Evolutionary conservation across 2,888 invertebrate species (phyloP).

Genomic region (Drosophila anceps): DNA sequence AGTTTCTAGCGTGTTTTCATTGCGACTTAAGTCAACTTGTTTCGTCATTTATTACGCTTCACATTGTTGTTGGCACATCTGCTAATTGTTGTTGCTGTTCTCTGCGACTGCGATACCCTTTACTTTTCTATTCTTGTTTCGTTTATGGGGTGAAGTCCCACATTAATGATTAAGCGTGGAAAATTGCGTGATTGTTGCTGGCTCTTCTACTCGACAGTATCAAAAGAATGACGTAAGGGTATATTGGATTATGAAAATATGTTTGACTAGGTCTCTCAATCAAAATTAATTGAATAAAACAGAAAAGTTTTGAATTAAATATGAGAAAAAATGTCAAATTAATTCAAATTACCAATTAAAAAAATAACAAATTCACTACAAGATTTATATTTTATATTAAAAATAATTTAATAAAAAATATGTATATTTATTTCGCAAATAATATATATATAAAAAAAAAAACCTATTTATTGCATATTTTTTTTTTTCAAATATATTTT

Average conservation of each 20-base stretch:
- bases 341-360: too few relatives aligned
- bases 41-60: slow-evolving; percentile 56
- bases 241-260: slow-evolving; percentile 5
- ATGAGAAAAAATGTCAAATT: too few relatives aligned
- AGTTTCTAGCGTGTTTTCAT: slow-evolving; percentile 47
- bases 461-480: too few relatives aligned
- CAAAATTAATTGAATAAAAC: neutral
- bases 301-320: neutral
- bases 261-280: neutral
- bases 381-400: too few relatives aligned
- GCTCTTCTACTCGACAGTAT: neutral
- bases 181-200: slow-evolving; percentile 11
- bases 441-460: too few relatives aligned
- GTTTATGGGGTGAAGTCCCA: slow-evolving; percentile 31
- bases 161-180: slow-evolving; percentile 39
- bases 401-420: too few relatives aligned
- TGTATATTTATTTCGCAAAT: too few relatives aligned
- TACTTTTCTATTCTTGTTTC: slow-evolving; percentile 1
- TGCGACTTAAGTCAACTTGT: slow-evolving; percentile 57
- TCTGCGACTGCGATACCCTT: slow-evolving; percentile 21
- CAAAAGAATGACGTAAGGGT: neutral
- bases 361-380: too few relatives aligned
- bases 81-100: slow-evolving; percentile 71
- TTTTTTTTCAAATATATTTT: too few relatives aligned
- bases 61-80: slow-evolving; percentile 63